phyloP scores from a whole-genome alignment of 2,797 vertebrate species.

The Spea hammondii region DNA sequence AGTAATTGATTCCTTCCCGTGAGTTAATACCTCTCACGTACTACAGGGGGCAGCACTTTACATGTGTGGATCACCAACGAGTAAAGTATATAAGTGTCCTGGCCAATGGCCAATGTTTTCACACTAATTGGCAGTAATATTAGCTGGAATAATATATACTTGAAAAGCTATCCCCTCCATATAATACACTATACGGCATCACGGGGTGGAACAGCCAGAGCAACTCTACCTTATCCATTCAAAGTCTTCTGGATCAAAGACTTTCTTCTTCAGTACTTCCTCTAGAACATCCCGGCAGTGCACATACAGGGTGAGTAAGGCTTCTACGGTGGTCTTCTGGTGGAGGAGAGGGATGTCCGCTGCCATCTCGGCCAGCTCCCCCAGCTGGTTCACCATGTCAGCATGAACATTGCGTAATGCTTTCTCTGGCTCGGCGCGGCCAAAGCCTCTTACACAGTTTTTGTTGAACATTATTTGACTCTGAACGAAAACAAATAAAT shows the following conservation, averaged over 20 bases:
- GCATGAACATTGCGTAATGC: constrained; percentile 45
- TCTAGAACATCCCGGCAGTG: constrained; percentile 62
- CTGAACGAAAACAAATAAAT: constrained; percentile 50
- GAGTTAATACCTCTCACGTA: too few species aligned
- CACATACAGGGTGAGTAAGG: constrained; percentile 58
- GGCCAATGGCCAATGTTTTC: too few species aligned
- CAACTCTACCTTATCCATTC: constrained; percentile 65
- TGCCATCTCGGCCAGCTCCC: constrained; percentile 52
- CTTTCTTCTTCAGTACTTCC: constrained; percentile 54
- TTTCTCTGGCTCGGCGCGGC: constrained; percentile 46
- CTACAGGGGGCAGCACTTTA: too few species aligned
- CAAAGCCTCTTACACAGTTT: constrained; percentile 60
- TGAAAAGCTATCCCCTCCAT: too few species aligned
- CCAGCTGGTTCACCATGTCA: constrained; percentile 46
- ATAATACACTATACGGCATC: not conserved
- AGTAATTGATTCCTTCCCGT: too few species aligned
- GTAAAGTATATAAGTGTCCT: too few species aligned
- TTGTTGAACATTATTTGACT: constrained; percentile 67
- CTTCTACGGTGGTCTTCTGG: constrained; percentile 57
- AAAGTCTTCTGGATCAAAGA: constrained; percentile 60
- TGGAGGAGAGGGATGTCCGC: constrained; percentile 44
- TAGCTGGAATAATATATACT: too few species aligned
- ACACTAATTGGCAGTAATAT: too few species aligned
- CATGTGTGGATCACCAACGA: too few species aligned
- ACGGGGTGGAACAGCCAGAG: not conserved